Percentiles rank a stretch among this genome's conserved stretches.
Conservation (phyloP, 2,888 invertebrate species). For the Pteria penguin region DNA sequence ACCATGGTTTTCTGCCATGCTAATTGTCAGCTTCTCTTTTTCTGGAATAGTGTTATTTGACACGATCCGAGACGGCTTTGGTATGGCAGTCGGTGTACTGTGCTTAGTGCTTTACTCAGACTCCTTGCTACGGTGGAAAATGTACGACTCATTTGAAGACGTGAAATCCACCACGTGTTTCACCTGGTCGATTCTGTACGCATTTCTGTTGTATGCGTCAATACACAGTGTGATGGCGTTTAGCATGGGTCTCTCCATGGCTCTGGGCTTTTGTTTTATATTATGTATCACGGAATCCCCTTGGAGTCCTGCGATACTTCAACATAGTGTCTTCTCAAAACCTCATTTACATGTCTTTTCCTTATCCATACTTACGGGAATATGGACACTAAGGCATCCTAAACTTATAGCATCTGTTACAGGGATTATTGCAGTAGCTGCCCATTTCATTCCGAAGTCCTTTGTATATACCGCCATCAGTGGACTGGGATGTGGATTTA, state of each 20-base stretch:
- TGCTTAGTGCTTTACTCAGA: conserved; percentile 49
- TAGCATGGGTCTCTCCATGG: conserved; percentile 52
- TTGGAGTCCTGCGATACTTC: conserved; percentile 1
- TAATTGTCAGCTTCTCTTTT: conserved; percentile 36
- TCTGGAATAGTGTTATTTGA: conserved; percentile 47
- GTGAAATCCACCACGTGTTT: conserved; percentile 18
- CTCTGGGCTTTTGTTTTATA: conserved; percentile 49
- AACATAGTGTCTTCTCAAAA: conserved; percentile 16
- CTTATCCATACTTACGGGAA: conserved; percentile 37
- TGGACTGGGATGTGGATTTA: conserved; percentile 44
- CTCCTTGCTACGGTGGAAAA: conserved; percentile 45
- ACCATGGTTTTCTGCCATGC: conserved; percentile 46
- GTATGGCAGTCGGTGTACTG: conserved; percentile 53
- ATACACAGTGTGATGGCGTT: conserved; percentile 45
- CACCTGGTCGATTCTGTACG: conserved; percentile 20
- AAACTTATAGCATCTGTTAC: conserved; percentile 22
- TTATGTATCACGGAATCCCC: conserved; percentile 46
- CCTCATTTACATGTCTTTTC: conserved; percentile 42
- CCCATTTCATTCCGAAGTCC: conserved; percentile 27
- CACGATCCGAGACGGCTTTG: conserved; percentile 51
- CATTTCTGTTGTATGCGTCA: conserved; percentile 34
- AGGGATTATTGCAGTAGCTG: conserved; percentile 17
- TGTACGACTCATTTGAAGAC: conserved; percentile 26
- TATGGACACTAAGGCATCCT: conserved; percentile 36
- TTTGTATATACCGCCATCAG: conserved; percentile 37